Evolutionary conservation across 2,888 invertebrate species (phyloP).

Genomic region (Leptinotarsa juncta): DNA sequence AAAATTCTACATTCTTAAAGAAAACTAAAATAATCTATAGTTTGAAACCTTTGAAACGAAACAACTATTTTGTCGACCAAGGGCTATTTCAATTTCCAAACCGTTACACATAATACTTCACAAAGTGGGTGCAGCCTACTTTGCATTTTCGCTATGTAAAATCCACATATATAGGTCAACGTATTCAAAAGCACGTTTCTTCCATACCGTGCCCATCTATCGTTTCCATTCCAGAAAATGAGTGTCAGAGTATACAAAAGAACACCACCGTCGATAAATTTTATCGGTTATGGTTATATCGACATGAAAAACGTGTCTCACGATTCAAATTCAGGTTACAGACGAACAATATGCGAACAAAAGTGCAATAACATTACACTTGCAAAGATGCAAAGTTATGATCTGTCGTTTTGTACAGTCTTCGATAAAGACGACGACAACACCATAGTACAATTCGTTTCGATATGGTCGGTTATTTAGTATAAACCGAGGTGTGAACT

Average conservation of each 20-base stretch:
- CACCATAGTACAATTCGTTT: not conserved
- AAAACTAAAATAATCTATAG: too few relatives aligned
- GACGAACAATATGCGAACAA: slow-evolving; percentile 31
- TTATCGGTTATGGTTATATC: slow-evolving; percentile 37
- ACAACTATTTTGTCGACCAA: too few relatives aligned
- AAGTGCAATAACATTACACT: slow-evolving; percentile 26
- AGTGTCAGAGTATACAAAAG: slow-evolving; percentile 22
- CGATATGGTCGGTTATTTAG: too few relatives aligned
- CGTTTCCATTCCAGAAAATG: slow-evolving; percentile 28
- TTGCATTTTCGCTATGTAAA: not conserved
- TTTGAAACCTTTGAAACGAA: too few relatives aligned
- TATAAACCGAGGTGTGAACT: too few relatives aligned
- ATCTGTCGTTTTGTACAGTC: not conserved
- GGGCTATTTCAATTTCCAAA: too few relatives aligned
- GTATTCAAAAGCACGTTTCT: not conserved
- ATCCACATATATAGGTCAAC: not conserved
- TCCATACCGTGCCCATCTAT: slow-evolving; percentile 1
- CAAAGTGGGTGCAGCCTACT: not conserved
- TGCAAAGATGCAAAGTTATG: slow-evolving; percentile 12
- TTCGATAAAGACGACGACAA: not conserved
- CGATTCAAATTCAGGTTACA: slow-evolving; percentile 42
- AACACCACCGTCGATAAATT: slow-evolving; percentile 32
- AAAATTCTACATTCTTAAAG: too few relatives aligned
- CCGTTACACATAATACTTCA: too few relatives aligned
- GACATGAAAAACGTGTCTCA: slow-evolving; percentile 41